Evolutionary conservation across 2,888 invertebrate species (phyloP).

Genomic region (Hirtodrosophila alboralis): DNA sequence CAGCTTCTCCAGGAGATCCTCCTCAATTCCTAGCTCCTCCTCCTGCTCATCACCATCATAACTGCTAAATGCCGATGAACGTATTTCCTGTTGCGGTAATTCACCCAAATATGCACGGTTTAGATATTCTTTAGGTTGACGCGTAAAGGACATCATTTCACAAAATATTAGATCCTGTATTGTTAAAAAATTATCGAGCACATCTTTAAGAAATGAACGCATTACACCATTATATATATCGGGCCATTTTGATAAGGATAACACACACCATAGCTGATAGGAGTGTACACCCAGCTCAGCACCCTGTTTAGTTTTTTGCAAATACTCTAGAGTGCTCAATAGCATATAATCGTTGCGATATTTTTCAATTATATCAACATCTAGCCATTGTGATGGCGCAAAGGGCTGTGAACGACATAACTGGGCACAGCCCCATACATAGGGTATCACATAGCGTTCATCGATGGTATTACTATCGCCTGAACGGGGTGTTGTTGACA

Average conservation of each 20-base stretch:
- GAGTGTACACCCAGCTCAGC: slow-evolving; percentile 97
- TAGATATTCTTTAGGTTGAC: slow-evolving; percentile 50
- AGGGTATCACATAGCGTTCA: slow-evolving; percentile 98
- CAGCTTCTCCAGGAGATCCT: background rate
- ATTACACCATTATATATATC: slow-evolving; percentile 98
- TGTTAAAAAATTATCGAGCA: slow-evolving; percentile 95
- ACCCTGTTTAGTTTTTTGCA: slow-evolving; percentile 93
- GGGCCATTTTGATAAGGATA: slow-evolving; percentile 95
- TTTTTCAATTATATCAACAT: slow-evolving; percentile 88
- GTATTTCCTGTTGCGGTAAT: no score
- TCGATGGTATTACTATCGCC: slow-evolving; percentile 99
- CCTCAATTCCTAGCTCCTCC: background rate
- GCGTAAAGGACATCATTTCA: slow-evolving; percentile 90
- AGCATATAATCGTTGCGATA: slow-evolving; percentile 93
- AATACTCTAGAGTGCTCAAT: slow-evolving; percentile 94
- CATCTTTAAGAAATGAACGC: slow-evolving; percentile 99
- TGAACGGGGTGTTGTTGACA: slow-evolving; percentile 98
- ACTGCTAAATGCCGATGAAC: background rate
- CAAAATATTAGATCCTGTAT: slow-evolving; percentile 97
- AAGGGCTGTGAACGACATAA: slow-evolving; percentile 91
- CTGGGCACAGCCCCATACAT: slow-evolving; percentile 99
- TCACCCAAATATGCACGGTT: slow-evolving; percentile 23
- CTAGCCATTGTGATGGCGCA: slow-evolving; percentile 92
- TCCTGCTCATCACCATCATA: background rate
- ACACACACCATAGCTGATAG: slow-evolving; percentile 99